These are phyloP conservation scores for Cydia strobilella DNA, from an alignment of 1,140 invertebrate species.

Conservation along the genomic window DNA sequence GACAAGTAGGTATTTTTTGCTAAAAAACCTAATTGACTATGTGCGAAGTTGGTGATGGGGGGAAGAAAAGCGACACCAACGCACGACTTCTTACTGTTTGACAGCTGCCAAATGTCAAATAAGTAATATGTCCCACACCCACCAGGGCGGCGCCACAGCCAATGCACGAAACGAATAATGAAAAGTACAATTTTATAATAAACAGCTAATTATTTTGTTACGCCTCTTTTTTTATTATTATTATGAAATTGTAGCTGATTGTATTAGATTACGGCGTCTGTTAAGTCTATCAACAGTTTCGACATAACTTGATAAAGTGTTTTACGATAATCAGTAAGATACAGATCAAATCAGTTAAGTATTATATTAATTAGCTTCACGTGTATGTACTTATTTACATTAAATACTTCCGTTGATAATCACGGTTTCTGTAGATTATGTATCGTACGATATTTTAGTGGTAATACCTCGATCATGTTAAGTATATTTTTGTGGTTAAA, in stretches of 20 bases:
- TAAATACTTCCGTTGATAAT: slow-evolving; percentile 3
- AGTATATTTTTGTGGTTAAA: too few species aligned
- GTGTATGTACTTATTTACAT: neutral
- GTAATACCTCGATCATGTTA: neutral
- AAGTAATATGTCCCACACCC: too few species aligned
- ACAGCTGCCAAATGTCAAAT: too few species aligned
- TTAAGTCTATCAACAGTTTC: neutral
- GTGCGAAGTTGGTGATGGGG: too few species aligned
- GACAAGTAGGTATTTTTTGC: neutral
- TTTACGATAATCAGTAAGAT: neutral
- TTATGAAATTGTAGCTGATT: neutral
- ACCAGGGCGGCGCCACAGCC: too few species aligned
- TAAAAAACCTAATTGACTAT: too few species aligned
- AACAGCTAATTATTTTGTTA: too few species aligned
- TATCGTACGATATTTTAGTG: neutral
- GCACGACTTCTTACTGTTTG: too few species aligned
- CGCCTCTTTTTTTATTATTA: neutral
- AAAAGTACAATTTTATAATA: too few species aligned
- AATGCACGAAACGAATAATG: too few species aligned
- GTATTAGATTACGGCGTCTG: neutral
- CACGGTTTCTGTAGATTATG: neutral
- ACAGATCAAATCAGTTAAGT: neutral
- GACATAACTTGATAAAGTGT: neutral
- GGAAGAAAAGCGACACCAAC: too few species aligned
- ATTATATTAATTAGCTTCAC: neutral